Evolutionary conservation across 2,113 vertebrate species (phyloP), one percentile per base, ranked within the genome.

Genomic region (Corydoras sp.): DNA sequence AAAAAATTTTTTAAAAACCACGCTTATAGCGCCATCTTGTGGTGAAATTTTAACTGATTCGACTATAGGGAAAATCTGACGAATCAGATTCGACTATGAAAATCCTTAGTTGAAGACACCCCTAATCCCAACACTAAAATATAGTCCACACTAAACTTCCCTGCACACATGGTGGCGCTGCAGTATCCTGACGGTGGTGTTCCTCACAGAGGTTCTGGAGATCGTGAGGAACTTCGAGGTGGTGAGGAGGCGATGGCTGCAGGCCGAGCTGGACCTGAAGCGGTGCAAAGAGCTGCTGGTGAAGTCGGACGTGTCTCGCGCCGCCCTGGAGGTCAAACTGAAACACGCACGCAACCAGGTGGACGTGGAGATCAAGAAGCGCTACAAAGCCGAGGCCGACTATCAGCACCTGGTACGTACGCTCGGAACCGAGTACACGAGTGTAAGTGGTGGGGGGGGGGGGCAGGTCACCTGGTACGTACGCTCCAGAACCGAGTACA

Each of bases 271-370:
- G 73, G 91, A 92, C 6, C 69, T 91, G 51, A 88, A 80, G 71
- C 85, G 81, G 60, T 88, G 83, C 74, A 90, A 85, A 1, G 90
- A 92, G 79, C 81, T 88, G 31, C 81, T 93, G 81, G 84, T 90
- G 12, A 89, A 88, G 3, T 88, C 85, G 0, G 90, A 93, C 11
- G 86, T 91, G 7, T 82, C 91, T 53, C 87, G 89, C 67, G 87
- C 90, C 0, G 89, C 89, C 0, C 87, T 93, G 80, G 90, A 93
- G 51, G 90, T 93, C 69, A 89, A 91, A 75, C 88, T 94, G 59
- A 92, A 93, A 58, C 93, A 95, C 0, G 89, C 92, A 7, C 87
- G 92, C 1, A 92, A 93, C 81, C 92, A 95, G 79, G 86, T 94
- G 80, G 90, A 93, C 0, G 85, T 95, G 75, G 92, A 95, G 83